phyloP scores from a whole-genome alignment of 2,797 vertebrate genomes.

The Muraenolepis orangiensis region DNA sequence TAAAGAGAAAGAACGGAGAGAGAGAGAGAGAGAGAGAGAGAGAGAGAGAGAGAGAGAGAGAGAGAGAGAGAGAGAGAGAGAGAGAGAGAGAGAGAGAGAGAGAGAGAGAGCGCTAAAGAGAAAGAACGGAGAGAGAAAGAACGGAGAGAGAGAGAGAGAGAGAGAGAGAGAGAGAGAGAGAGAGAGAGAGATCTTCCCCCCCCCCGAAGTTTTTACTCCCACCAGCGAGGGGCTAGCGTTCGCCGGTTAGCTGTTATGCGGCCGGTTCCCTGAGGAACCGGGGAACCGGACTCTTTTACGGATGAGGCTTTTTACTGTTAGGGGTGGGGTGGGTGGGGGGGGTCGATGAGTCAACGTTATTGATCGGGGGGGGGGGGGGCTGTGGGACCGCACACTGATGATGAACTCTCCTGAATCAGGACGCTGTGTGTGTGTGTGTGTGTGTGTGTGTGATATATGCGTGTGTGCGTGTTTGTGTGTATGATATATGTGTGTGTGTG shows the following conservation, averaged over 20 bases:
- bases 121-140: not conserved
- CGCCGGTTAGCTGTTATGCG: not conserved
- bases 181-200: not conserved
- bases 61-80: no score
- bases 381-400: conserved; percentile 54
- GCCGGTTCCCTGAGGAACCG: not conserved
- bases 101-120: not conserved
- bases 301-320: not conserved
- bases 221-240: not conserved
- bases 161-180: no score
- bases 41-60: no score
- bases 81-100: no score
- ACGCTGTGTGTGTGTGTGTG: not conserved
- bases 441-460: not conserved
- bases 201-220: not conserved
- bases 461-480: not conserved
- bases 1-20: no score
- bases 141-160: no score
- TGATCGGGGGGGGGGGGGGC: conserved; percentile 53
- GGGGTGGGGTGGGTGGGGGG: not conserved
- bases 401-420: conserved; percentile 52
- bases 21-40: no score
- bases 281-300: not conserved
- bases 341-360: conserved; percentile 61
- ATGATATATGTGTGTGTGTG: not conserved